Evolutionary conservation across 1,140 invertebrate genomes (phyloP), one percentile per base, ranked within the genome.

Genomic region (Panulirus ornatus): DNA sequence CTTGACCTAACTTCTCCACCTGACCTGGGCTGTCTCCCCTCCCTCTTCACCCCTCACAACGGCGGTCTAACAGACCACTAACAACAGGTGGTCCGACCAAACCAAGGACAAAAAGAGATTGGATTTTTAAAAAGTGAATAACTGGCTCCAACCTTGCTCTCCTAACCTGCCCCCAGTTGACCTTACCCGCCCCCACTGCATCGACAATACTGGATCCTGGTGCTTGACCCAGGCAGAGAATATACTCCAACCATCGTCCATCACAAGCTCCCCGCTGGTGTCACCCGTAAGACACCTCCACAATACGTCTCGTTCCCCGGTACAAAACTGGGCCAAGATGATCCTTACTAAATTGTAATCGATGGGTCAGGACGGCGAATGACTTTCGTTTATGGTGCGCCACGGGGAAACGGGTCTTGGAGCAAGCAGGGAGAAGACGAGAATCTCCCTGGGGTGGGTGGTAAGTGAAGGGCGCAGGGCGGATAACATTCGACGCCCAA

Each of bases 241-340:
- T 81, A 81, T 81, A 51, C 36, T 81, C 27, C 42, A 36, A 22
- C 47, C 78, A 81, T 81, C 78, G 78, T 81, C 42, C 78, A 81
- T 81, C 78, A 81, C 78, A 27, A 16, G 0, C 40, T 19, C 78
- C 47, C 44, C n/a, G 3, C 19, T 6, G 30, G 34, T 73, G 70
- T 38, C 70, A 73, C 42, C 3, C 70, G 40, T 42, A 42, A 5
- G 22, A 66, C 30, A 75, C 73, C 73, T 76, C 19, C 40, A 0
- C 73, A 8, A 42, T 44, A 47, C 44, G 44, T 14, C 44, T 47
- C 14, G 14, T 5, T 47, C 5, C 5, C 44, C 44, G 44, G 44
- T 47, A 47, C 5, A 47, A 5, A 47, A 47, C 44, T 47, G 44
- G 14, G 14, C 44, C 44, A 11, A 47, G 44, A 47, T 47, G 44